A percentile compares a stretch with the other conserved stretches of the same genome.
Conservation (phyloP, 1,140 invertebrate genomes). For the Colletes gigas region DNA sequence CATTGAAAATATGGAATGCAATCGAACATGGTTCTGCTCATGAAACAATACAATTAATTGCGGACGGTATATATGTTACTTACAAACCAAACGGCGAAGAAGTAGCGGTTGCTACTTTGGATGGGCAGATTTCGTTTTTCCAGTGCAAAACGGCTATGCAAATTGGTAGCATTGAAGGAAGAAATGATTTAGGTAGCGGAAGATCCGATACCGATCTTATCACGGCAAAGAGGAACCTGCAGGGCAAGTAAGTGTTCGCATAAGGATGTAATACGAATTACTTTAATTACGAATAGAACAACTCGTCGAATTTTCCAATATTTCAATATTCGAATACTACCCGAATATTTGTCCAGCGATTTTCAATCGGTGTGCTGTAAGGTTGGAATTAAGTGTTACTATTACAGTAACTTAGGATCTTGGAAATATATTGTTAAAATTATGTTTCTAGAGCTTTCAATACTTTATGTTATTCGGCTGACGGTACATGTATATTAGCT, state of each 20-base stretch:
- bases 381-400: too few species aligned
- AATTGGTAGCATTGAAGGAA: constrained; percentile 91
- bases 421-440: background rate
- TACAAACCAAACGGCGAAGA: constrained; percentile 95
- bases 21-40: constrained; percentile 90
- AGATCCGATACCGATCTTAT: constrained; percentile 92
- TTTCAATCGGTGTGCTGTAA: too few species aligned
- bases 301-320: background rate
- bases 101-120: constrained; percentile 94
- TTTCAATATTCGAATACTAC: too few species aligned
- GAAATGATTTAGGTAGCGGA: constrained; percentile 92
- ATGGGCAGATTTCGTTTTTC: constrained; percentile 94
- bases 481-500: constrained; percentile 93
- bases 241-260: constrained; percentile 88
- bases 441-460: constrained; percentile 90
- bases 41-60: constrained; percentile 89
- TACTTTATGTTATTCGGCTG: constrained; percentile 94
- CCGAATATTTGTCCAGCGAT: too few species aligned
- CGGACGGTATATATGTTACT: constrained; percentile 92
- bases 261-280: background rate
- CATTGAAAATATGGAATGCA: constrained; percentile 94
- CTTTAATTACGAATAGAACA: too few species aligned
- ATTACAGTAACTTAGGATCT: too few species aligned
- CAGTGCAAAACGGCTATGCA: constrained; percentile 87
- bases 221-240: constrained; percentile 91